phyloP scores from a whole-genome alignment of 2,888 invertebrate species.

The Cantharis flavilabris region DNA sequence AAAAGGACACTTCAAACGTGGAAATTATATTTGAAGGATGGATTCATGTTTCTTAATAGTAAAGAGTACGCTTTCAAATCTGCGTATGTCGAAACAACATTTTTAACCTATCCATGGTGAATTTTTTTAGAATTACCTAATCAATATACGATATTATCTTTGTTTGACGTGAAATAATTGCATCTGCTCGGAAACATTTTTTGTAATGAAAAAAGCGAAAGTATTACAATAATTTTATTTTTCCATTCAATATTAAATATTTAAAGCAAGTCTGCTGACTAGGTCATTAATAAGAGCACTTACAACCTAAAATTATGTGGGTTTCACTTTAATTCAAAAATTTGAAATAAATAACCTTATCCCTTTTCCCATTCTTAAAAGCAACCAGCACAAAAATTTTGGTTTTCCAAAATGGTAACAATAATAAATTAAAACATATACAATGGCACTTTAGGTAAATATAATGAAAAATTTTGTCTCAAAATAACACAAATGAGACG shows the following conservation, averaged over 20 bases:
- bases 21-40: neutral
- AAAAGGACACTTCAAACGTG: neutral
- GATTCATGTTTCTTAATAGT: neutral
- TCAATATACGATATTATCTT: too few species aligned
- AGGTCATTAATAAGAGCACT: constrained; percentile 25
- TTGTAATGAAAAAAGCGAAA: neutral
- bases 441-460: neutral
- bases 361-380: neutral
- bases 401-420: neutral
- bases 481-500: neutral
- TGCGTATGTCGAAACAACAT: neutral
- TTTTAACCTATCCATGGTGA: neutral
- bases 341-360: neutral
- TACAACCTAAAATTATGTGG: neutral
- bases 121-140: too few species aligned
- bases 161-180: too few species aligned
- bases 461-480: neutral
- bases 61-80: neutral
- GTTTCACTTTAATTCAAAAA: neutral
- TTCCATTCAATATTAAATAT: constrained; percentile 52
- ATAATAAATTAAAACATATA: neutral
- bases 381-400: neutral
- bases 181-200: neutral
- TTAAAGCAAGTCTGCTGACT: constrained; percentile 4
- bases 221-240: neutral